Evolutionary conservation across 2,888 invertebrate genomes (phyloP).

Genomic region (Euphydryas editha): DNA sequence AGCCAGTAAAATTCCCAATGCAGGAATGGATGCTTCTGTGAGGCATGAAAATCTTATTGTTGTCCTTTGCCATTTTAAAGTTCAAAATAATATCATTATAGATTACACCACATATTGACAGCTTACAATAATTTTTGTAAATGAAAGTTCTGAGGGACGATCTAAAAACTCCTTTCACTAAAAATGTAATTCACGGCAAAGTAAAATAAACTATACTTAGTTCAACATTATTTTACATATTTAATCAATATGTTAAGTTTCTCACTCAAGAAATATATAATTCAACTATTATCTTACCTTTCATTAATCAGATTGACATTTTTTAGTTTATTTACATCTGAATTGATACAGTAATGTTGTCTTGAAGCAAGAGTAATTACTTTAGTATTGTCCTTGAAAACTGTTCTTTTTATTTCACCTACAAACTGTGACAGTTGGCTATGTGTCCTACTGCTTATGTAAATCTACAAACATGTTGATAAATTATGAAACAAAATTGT

Average conservation of each 20-base stretch:
- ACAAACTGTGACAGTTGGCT: conserved; percentile 98
- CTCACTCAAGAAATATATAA: not conserved
- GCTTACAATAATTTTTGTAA: too few relatives aligned
- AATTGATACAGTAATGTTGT: conserved; percentile 95
- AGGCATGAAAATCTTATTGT: too few relatives aligned
- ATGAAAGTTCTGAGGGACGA: too few relatives aligned
- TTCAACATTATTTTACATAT: too few relatives aligned
- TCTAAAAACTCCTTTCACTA: too few relatives aligned
- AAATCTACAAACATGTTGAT: conserved; percentile 85
- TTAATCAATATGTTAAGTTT: not conserved
- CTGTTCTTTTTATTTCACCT: conserved; percentile 94
- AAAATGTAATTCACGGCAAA: too few relatives aligned
- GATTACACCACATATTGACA: too few relatives aligned
- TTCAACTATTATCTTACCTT: conserved; percentile 69
- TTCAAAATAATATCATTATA: too few relatives aligned
- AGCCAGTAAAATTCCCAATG: too few relatives aligned
- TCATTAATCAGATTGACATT: conserved; percentile 94
- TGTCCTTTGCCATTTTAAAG: too few relatives aligned
- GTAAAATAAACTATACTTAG: too few relatives aligned
- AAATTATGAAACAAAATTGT: not conserved
- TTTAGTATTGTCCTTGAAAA: conserved; percentile 87
- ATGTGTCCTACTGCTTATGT: conserved; percentile 98
- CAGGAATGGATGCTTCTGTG: too few relatives aligned
- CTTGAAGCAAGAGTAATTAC: conserved; percentile 95
- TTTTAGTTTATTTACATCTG: conserved; percentile 88